Conservation (phyloP, 2,797 vertebrate genomes). For the Diplodus sargus region DNA sequence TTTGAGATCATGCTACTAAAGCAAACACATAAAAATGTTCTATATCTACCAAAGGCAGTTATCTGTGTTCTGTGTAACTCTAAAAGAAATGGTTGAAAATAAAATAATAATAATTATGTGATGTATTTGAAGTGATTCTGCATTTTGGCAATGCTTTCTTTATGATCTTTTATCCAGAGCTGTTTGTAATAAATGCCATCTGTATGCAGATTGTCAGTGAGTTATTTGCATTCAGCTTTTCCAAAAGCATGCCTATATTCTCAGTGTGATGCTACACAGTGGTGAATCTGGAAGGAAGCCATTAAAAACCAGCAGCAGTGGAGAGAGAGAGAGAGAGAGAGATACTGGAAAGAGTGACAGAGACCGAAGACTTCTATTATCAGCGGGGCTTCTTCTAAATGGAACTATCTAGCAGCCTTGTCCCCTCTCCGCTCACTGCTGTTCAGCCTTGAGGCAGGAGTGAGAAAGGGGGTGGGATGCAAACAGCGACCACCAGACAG, state of each 20-base stretch:
- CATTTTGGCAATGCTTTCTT: conserved; percentile 17
- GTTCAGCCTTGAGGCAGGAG: conserved; percentile 63
- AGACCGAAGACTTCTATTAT: conserved; percentile 83
- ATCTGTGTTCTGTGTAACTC: conserved; percentile 15
- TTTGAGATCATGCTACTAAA: neutral
- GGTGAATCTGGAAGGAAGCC: conserved; percentile 53
- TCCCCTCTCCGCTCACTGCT: conserved; percentile 65
- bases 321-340: conserved; percentile 25
- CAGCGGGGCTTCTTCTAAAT: conserved; percentile 78
- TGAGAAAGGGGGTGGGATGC: neutral
- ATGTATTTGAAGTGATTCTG: conserved; percentile 24
- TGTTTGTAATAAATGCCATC: conserved; percentile 20
- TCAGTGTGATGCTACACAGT: conserved; percentile 34
- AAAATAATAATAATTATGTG: conserved; percentile 31
- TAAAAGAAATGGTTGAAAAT: conserved; percentile 27
- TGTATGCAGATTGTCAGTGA: conserved; percentile 15
- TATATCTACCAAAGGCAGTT: conserved; percentile 19
- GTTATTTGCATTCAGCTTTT: conserved; percentile 33
- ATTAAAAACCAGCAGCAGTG: conserved; percentile 61
- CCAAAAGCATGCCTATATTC: conserved; percentile 27
- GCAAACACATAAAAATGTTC: conserved; percentile 1
- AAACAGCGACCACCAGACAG: conserved; percentile 31
- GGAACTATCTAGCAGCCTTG: conserved; percentile 68
- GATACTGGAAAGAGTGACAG: conserved; percentile 65
- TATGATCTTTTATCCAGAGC: conserved; percentile 12